Evolutionary conservation across 37 sponge, comb jelly and placozoan species (phyloP).

Genomic region (Crambe crambe): DNA sequence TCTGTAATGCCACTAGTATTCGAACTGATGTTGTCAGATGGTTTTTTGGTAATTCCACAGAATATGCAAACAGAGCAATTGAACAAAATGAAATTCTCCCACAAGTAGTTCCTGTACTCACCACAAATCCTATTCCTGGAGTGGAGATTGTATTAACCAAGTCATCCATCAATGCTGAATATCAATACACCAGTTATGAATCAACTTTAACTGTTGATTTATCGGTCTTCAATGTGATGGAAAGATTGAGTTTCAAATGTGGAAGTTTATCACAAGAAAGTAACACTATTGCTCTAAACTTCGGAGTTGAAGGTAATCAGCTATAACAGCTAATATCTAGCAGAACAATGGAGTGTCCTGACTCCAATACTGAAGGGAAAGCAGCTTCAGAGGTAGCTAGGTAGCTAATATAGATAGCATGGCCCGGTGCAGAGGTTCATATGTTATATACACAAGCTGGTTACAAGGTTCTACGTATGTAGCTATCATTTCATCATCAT

Average conservation of each 20-base stretch:
- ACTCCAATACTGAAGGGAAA: too few relatives aligned
- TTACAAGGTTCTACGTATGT: too few relatives aligned
- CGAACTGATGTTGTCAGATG: too few relatives aligned
- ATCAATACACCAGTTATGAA: neutral
- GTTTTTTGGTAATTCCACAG: too few relatives aligned
- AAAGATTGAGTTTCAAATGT: neutral
- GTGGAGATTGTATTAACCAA: neutral
- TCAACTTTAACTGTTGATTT: neutral
- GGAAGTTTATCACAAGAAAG: neutral
- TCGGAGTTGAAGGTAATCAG: neutral
- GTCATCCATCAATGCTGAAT: neutral
- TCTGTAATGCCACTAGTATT: too few relatives aligned
- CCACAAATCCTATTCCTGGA: neutral
- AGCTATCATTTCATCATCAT: neutral
- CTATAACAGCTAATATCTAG: too few relatives aligned
- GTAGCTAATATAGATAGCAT: too few relatives aligned
- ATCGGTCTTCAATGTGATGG: neutral
- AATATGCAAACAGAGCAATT: neutral
- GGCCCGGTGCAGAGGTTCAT: too few relatives aligned
- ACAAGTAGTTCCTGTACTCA: too few relatives aligned
- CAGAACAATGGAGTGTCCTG: neutral
- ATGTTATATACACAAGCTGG: too few relatives aligned
- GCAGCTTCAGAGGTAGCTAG: too few relatives aligned
- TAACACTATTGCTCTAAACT: neutral
- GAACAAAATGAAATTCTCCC: neutral